Evolutionary conservation across 2,113 vertebrate genomes (phyloP).

Genomic region (Hippopotamus amphibius): DNA sequence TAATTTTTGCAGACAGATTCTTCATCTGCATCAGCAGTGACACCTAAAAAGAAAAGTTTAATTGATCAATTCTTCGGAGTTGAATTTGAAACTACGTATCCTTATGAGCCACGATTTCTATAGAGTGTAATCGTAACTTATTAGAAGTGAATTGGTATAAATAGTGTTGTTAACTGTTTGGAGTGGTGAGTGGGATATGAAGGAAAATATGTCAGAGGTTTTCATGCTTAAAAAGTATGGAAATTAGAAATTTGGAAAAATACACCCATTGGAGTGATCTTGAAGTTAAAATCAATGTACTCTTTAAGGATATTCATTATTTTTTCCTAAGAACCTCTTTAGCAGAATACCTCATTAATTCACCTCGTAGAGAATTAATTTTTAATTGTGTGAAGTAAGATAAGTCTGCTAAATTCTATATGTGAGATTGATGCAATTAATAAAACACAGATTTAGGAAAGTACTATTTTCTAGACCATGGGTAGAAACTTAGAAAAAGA

Average conservation of each 20-base stretch:
- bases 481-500: constrained; percentile 22
- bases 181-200: neutral
- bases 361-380: constrained; percentile 16
- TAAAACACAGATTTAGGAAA: constrained; percentile 45
- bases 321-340: constrained; percentile 10
- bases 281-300: constrained; percentile 28
- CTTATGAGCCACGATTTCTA: constrained; percentile 83
- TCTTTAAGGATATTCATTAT: neutral
- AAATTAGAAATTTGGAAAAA: constrained; percentile 58
- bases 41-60: constrained; percentile 96
- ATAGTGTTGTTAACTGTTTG: neutral
- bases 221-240: constrained; percentile 23
- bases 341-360: constrained; percentile 5
- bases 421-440: neutral
- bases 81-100: constrained; percentile 99
- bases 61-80: constrained; percentile 99
- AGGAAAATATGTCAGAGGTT: constrained; percentile 35
- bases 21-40: constrained; percentile 85
- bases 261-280: neutral
- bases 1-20: constrained; percentile 88
- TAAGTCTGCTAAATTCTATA: neutral
- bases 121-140: constrained; percentile 47
- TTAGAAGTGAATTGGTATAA: neutral
- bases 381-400: constrained; percentile 8
- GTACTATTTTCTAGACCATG: neutral